Conservation (phyloP, 2,888 invertebrate species). For the Apantesis nais region DNA sequence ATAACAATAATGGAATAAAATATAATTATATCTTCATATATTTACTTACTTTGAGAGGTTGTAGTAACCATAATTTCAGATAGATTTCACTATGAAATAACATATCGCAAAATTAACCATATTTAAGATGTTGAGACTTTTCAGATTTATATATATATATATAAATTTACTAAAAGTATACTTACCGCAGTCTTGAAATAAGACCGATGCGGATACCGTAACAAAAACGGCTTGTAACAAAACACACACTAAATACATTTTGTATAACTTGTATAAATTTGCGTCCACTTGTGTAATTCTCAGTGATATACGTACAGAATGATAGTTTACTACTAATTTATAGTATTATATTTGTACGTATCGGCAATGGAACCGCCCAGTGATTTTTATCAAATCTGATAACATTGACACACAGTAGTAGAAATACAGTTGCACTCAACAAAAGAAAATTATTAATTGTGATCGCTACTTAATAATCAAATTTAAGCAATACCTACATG, state of each 20-base stretch:
- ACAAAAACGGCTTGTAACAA: slow-evolving; percentile 51
- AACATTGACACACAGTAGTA: slow-evolving; percentile 50
- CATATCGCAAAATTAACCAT: too few species aligned
- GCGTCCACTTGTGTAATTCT: slow-evolving; percentile 28
- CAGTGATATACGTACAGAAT: slow-evolving; percentile 41
- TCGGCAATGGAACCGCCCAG: slow-evolving; percentile 40
- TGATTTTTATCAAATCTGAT: slow-evolving; percentile 70
- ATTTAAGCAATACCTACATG: neutral
- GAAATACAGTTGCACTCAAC: slow-evolving; percentile 53
- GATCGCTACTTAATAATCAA: slow-evolving; percentile 39
- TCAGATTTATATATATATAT: too few species aligned
- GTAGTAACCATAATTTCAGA: too few species aligned
- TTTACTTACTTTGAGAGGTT: too few species aligned
- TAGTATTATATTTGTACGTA: slow-evolving; percentile 36
- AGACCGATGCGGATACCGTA: slow-evolving; percentile 56
- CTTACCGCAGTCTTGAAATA: slow-evolving; percentile 77
- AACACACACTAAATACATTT: slow-evolving; percentile 56
- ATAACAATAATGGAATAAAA: neutral
- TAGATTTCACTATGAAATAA: too few species aligned
- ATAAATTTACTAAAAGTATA: slow-evolving; percentile 11
- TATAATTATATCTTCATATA: neutral
- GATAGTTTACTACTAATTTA: slow-evolving; percentile 53
- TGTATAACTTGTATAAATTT: slow-evolving; percentile 27
- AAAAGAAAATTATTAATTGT: slow-evolving; percentile 47
- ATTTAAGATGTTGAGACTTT: too few species aligned